Conservation (phyloP, 1,140 invertebrate species). For the Phthorimaea operculella region DNA sequence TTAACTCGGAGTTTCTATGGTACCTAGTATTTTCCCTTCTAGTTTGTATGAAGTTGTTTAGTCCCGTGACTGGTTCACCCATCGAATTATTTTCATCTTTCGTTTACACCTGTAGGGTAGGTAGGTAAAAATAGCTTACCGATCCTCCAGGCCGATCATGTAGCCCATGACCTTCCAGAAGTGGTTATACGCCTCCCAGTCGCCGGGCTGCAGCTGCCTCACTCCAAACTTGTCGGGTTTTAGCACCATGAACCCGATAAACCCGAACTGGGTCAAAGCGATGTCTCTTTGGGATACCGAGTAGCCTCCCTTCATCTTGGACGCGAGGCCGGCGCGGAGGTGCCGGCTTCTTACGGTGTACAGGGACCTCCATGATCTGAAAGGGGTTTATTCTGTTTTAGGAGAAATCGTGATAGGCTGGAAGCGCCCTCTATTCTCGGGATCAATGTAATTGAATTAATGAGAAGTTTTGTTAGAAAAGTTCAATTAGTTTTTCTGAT, state of each 20-base stretch:
- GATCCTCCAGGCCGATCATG: constrained; percentile 84
- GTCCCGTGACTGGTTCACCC: too few relatives aligned
- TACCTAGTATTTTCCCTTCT: too few relatives aligned
- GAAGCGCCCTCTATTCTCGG: too few relatives aligned
- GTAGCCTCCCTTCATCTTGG: constrained; percentile 54
- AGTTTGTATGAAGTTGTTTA: too few relatives aligned
- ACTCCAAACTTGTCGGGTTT: constrained; percentile 76
- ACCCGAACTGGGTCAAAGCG: constrained; percentile 86
- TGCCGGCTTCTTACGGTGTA: constrained; percentile 75
- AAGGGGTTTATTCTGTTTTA: constrained; percentile 13
- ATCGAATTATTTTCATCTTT: too few relatives aligned
- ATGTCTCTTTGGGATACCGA: constrained; percentile 82
- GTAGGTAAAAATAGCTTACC: constrained; percentile 51
- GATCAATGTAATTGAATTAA: too few relatives aligned
- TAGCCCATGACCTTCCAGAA: constrained; percentile 87
- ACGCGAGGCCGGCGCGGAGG: constrained; percentile 68
- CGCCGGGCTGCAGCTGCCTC: constrained; percentile 30
- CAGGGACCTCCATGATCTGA: constrained; percentile 74
- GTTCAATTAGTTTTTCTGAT: too few relatives aligned
- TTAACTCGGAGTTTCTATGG: too few relatives aligned
- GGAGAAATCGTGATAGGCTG: too few relatives aligned
- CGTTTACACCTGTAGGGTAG: too few relatives aligned
- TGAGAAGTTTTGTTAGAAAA: too few relatives aligned
- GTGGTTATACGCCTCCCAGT: constrained; percentile 79
- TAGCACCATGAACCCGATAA: constrained; percentile 81